Percentiles rank a stretch among this genome's conserved stretches.
These are phyloP conservation scores for Syngnathus scovelli DNA, from an alignment of 2,113 vertebrate genomes.

Conservation along the genomic window DNA sequence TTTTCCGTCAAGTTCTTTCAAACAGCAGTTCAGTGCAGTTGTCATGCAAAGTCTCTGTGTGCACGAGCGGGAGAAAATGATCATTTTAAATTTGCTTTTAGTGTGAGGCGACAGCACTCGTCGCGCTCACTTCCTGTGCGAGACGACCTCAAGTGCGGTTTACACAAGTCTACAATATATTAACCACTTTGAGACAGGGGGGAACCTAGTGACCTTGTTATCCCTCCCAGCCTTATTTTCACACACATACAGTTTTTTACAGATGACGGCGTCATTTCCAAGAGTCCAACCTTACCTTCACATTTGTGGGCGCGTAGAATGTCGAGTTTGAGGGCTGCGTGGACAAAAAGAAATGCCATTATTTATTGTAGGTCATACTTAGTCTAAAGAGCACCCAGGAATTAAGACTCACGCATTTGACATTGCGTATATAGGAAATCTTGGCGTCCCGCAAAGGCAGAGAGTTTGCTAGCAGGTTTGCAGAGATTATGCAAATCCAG, in stretches of 20 bases:
- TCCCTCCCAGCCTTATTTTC: background rate
- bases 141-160: conserved; percentile 58
- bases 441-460: accelerated
- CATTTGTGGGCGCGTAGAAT: conserved; percentile 38
- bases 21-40: conserved; percentile 52
- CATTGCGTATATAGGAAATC: accelerated
- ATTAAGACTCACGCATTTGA: conserved; percentile 45
- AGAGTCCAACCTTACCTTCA: conserved; percentile 38
- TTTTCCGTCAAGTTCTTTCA: conserved; percentile 18
- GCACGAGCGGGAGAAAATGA: conserved; percentile 6
- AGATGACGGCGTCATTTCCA: background rate
- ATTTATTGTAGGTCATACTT: background rate
- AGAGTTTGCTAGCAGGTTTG: conserved; percentile 2
- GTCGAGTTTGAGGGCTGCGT: accelerated
- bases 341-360: conserved; percentile 8
- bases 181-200: conserved; percentile 19
- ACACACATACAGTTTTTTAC: background rate
- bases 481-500: conserved; percentile 26
- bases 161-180: conserved; percentile 27
- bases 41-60: conserved; percentile 26
- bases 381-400: background rate
- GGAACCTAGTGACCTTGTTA: conserved; percentile 13
- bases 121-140: conserved; percentile 57
- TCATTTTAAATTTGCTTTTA: conserved; percentile 11
- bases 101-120: conserved; percentile 40